These are phyloP conservation scores for Norana najaformis DNA, from an alignment of 2,888 invertebrate genomes.

Conservation along the genomic window DNA sequence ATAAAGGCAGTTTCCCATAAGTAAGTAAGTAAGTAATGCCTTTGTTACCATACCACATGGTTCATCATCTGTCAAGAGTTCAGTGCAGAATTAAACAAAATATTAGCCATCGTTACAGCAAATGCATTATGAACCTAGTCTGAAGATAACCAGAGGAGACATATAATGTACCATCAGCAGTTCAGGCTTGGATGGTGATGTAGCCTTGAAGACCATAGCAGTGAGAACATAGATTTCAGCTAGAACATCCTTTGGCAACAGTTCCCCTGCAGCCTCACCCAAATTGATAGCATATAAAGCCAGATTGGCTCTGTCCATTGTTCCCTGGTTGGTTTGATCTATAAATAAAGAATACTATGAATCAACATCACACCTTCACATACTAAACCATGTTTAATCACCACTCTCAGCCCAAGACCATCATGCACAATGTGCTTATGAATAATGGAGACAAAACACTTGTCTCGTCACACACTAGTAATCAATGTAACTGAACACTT, in stretches of 20 bases:
- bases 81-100: background rate
- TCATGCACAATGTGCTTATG: background rate
- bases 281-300: slow-evolving; percentile 83
- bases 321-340: slow-evolving; percentile 39
- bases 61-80: background rate
- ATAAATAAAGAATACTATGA: background rate
- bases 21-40: too few relatives aligned
- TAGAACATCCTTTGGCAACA: slow-evolving; percentile 71
- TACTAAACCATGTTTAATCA: background rate
- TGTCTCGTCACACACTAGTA: background rate
- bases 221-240: slow-evolving; percentile 83
- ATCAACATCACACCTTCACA: background rate
- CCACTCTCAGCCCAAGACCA: background rate
- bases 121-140: background rate
- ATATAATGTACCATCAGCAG: slow-evolving; percentile 9
- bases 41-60: too few relatives aligned
- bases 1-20: background rate
- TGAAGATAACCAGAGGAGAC: background rate
- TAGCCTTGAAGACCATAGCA: slow-evolving; percentile 75
- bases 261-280: slow-evolving; percentile 77
- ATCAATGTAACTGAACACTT: background rate
- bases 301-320: slow-evolving; percentile 68
- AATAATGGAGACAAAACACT: background rate
- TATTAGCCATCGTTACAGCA: background rate
- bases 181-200: background rate